Percentiles rank a stretch among this genome's conserved stretches.
These are phyloP conservation scores for Cacatua alba DNA, from an alignment of 2,113 vertebrate genomes.

Conservation along the genomic window DNA sequence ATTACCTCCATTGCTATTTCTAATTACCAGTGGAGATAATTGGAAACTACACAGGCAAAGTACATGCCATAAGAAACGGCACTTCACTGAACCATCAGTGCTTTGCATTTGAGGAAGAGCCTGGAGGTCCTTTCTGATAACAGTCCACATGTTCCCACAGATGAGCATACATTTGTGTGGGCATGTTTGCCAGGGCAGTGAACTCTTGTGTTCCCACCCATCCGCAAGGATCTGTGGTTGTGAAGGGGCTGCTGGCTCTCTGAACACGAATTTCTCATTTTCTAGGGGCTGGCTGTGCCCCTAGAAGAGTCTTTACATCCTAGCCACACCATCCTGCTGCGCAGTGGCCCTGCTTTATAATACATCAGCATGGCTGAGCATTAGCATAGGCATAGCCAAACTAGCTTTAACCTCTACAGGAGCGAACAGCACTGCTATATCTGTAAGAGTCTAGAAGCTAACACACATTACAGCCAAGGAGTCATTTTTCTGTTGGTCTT, in stretches of 20 bases:
- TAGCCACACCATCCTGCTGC: neutral
- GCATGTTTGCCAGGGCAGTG: neutral
- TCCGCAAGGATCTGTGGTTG: neutral
- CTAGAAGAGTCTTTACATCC: neutral
- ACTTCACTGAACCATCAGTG: neutral
- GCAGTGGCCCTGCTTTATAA: accelerated
- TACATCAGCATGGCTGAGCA: neutral
- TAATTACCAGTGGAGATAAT: neutral
- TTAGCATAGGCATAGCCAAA: neutral
- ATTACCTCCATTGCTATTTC: neutral
- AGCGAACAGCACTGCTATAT: neutral
- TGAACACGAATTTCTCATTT: neutral
- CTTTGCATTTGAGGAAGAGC: neutral
- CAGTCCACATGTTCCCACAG: neutral
- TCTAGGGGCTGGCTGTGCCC: neutral
- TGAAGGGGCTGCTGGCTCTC: neutral
- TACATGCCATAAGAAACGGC: neutral
- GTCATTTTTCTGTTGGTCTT: neutral
- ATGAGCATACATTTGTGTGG: neutral
- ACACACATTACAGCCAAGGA: neutral
- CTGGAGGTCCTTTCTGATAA: neutral
- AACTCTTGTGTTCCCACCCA: neutral
- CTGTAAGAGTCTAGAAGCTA: neutral
- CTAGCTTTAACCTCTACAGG: neutral
- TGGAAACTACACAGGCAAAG: neutral